These are phyloP conservation scores for Malthinus seriepunctatus DNA, from an alignment of 2,888 invertebrate species.

Conservation along the genomic window DNA sequence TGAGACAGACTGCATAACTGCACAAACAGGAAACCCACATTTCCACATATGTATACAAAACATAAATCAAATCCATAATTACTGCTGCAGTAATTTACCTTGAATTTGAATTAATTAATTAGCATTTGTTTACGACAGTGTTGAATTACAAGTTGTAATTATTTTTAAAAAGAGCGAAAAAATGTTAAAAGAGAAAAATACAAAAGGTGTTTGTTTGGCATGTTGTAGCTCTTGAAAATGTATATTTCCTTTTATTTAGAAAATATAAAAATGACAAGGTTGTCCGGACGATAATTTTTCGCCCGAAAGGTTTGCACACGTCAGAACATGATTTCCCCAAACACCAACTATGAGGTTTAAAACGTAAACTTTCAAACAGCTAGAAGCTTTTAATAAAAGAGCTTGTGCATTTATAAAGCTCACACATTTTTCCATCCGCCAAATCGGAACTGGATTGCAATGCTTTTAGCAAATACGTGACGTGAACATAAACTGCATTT, in stretches of 20 bases:
- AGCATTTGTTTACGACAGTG: too few relatives aligned
- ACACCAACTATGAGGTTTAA: conserved; percentile 1
- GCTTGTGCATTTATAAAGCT: conserved; percentile 9
- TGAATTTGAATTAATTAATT: too few relatives aligned
- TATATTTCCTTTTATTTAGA: neutral
- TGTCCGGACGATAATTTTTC: conserved; percentile 6
- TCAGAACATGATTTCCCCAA: conserved; percentile 12
- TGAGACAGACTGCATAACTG: too few relatives aligned
- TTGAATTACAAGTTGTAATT: too few relatives aligned
- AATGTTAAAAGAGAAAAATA: too few relatives aligned
- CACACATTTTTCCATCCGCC: conserved; percentile 1
- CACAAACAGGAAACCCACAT: too few relatives aligned
- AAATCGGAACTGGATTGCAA: conserved; percentile 8
- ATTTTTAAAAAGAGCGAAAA: too few relatives aligned
- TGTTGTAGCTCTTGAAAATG: too few relatives aligned
- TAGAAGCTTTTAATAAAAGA: conserved; percentile 7
- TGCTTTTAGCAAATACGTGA: conserved; percentile 9
- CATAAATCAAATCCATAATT: too few relatives aligned
- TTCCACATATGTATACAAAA: too few relatives aligned
- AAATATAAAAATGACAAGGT: neutral
- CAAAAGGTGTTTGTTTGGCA: too few relatives aligned
- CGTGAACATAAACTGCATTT: conserved; percentile 12
- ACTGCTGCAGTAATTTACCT: too few relatives aligned
- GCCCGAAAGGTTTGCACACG: conserved; percentile 10
- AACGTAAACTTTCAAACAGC: neutral